A percentile compares a stretch with the other conserved stretches of the same genome.
Conservation (phyloP, 2,888 invertebrate genomes). For the Protophormia terraenovae region DNA sequence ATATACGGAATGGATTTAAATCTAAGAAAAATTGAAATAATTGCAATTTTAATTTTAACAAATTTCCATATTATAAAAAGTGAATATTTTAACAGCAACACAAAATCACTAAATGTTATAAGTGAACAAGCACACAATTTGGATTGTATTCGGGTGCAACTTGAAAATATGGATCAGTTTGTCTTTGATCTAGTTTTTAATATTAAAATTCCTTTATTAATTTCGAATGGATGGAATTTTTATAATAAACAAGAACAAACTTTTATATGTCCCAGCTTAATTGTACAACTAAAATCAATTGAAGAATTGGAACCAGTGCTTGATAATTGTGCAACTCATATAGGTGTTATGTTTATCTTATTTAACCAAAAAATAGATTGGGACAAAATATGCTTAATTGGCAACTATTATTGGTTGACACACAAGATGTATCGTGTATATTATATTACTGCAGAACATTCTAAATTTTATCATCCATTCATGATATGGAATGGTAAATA, state of each 20-base stretch:
- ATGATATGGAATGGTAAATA: conserved; percentile 17
- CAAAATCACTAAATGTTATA: neutral
- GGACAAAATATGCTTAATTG: neutral
- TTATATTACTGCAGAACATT: conserved; percentile 68
- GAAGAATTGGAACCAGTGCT: conserved; percentile 18
- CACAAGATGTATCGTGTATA: conserved; percentile 73
- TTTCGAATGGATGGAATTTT: neutral
- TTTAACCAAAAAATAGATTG: conserved; percentile 36
- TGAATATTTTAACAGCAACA: neutral
- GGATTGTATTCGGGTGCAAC: conserved; percentile 31
- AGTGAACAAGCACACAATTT: conserved; percentile 5
- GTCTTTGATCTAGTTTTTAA: conserved; percentile 4
- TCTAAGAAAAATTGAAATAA: neutral
- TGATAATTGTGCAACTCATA: conserved; percentile 41
- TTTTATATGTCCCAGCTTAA: conserved; percentile 66
- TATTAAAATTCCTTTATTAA: conserved; percentile 24
- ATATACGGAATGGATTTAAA: neutral
- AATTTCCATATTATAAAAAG: neutral
- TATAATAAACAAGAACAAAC: neutral
- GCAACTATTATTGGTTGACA: conserved; percentile 70
- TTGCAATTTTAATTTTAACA: neutral
- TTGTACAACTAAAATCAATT: conserved; percentile 44
- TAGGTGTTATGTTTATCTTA: conserved; percentile 62
- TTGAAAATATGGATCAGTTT: neutral
- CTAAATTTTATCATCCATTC: conserved; percentile 77